Evolutionary conservation across 92 coral and sea anemone genomes (phyloP).

Genomic region (Scolanthus callimorphus): DNA sequence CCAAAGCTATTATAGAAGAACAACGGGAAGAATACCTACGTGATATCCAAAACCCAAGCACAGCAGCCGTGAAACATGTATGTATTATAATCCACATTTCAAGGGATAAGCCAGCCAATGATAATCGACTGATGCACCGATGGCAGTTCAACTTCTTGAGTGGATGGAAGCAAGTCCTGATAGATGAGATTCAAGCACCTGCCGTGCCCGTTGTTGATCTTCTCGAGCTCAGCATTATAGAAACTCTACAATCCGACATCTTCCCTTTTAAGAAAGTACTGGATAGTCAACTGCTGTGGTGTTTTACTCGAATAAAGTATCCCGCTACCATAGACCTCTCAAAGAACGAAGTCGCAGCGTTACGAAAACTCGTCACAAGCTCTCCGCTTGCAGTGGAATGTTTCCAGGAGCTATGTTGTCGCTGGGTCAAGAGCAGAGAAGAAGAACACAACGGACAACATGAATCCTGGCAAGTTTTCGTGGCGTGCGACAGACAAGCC

Average conservation of each 20-base stretch:
- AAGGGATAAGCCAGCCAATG: conserved; percentile 40
- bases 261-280: conserved; percentile 71
- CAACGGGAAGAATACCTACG: conserved; percentile 52
- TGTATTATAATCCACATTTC: conserved; percentile 86
- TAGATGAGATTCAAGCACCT: conserved; percentile 81
- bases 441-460: background rate
- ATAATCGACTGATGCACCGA: conserved; percentile 17
- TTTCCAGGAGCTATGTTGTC: conserved; percentile 47
- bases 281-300: conserved; percentile 77
- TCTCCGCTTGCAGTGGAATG: conserved; percentile 39
- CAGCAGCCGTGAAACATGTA: conserved; percentile 57
- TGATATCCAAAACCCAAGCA: background rate
- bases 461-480: conserved; percentile 71
- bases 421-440: conserved; percentile 46
- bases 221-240: conserved; percentile 38
- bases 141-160: conserved; percentile 98
- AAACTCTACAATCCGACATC: conserved; percentile 44
- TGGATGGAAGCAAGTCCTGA: conserved; percentile 90
- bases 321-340: conserved; percentile 49
- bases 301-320: conserved; percentile 88
- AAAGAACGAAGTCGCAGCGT: conserved; percentile 30
- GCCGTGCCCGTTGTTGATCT: conserved; percentile 56
- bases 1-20: conserved; percentile 87
- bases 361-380: conserved; percentile 49
- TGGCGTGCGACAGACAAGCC: conserved; percentile 83